phyloP scores from a whole-genome alignment of 2,113 vertebrate genomes.

The Toxotes jaculatrix region DNA sequence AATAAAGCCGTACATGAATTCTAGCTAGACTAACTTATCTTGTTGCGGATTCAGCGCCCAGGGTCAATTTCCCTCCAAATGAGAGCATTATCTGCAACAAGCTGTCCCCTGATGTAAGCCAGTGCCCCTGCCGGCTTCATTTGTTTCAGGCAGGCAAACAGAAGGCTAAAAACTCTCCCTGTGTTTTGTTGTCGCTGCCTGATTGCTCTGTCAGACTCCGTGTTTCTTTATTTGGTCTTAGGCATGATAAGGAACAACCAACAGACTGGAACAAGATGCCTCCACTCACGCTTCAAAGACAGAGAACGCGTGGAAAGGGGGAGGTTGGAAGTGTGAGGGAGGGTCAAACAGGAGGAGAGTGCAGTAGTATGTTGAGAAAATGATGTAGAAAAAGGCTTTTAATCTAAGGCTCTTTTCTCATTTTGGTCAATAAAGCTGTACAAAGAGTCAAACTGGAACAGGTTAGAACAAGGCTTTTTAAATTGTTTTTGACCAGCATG shows the following conservation, averaged over 20 bases:
- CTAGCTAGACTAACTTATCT: constrained; percentile 63
- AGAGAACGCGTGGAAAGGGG: background rate
- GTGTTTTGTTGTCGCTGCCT: constrained; percentile 49
- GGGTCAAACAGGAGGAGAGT: background rate
- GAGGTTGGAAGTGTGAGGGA: background rate
- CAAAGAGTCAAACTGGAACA: background rate
- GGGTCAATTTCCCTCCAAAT: constrained; percentile 79
- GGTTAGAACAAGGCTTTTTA: background rate
- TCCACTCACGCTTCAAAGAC: constrained; percentile 10
- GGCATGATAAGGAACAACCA: constrained; percentile 53
- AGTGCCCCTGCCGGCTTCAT: constrained; percentile 68
- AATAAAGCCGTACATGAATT: constrained; percentile 65
- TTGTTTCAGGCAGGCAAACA: constrained; percentile 73
- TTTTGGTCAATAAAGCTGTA: background rate
- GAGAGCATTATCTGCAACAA: constrained; percentile 78
- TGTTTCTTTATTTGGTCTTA: constrained; percentile 62
- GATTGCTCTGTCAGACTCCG: constrained; percentile 66
- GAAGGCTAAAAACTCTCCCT: constrained; percentile 58
- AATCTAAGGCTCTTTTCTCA: background rate
- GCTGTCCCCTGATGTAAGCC: constrained; percentile 71
- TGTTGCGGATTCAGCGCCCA: constrained; percentile 54
- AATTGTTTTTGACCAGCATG: background rate
- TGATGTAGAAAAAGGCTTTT: background rate
- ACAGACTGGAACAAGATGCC: constrained; percentile 48
- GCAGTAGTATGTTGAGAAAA: background rate